Base-by-base conservation (phyloP, 2,113 vertebrate species). In the Nestor notabilis region DNA sequence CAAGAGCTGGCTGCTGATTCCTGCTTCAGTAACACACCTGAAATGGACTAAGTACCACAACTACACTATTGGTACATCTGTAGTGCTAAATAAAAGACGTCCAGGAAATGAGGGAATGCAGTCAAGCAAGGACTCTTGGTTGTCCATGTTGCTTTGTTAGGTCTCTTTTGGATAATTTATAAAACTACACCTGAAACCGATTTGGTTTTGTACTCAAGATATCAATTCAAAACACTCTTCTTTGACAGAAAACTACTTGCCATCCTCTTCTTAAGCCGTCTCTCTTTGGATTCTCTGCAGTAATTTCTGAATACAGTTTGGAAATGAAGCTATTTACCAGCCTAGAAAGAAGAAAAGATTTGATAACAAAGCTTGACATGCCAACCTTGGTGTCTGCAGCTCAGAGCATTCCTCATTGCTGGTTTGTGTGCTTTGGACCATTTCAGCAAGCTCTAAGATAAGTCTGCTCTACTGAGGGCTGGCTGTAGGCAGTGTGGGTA, bases 171-270 rank as follows among this genome's bases (percentile, higher is more conserved):
- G 39, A 58, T 79, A 86, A 95, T 89, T 97, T 97, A 65, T 79
- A 92, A 94, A 93, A 83, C 80, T 77, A 92, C 16, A 72, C 90
- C 79, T 89, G 87, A 97, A 90, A 95, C 80, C 88, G 87, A 71
- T 97, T 98, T 97, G 87, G 8, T 96, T 97, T 97, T 95, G 53
- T 94, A 78, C 50, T 96, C 89, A 53, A 43, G 33, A 66, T n/a
- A 84, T 7, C 84, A 94, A 76, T 94, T 97, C 90, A 94, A 97
- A 97, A 93, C 82, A 19, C 33, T 97, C 53, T 66, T 66, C 64
- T 43, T 78, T 49, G 86, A 93, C 21, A 63, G 31, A 71, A 50
- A 77, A 17, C 17, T 52, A 37, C 50, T 76, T 80, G 58, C 81
- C 82, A 90, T 64, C 33, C 50, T 70, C 29, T 68, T 37, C 46